These are phyloP conservation scores for Acropternis orthonyx DNA, from an alignment of 2,797 vertebrate species.

Conservation along the genomic window DNA sequence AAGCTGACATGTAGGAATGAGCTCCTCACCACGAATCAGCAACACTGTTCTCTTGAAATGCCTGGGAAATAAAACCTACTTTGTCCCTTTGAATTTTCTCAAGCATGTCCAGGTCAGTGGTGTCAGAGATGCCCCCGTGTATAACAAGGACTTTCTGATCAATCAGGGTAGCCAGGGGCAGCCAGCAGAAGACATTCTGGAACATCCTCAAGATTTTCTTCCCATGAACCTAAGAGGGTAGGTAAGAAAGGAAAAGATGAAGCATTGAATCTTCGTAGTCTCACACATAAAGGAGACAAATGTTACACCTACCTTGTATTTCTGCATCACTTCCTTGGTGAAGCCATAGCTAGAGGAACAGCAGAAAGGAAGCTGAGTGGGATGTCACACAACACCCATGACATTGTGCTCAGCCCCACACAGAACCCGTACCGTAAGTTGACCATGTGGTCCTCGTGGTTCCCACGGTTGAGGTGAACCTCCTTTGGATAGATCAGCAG, in stretches of 20 bases:
- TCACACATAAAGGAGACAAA: background rate
- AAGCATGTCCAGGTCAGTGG: slow-evolving; percentile 84
- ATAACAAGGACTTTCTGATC: slow-evolving; percentile 89
- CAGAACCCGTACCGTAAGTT: slow-evolving; percentile 84
- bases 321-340: slow-evolving; percentile 91
- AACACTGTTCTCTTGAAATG: background rate
- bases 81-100: slow-evolving; percentile 84
- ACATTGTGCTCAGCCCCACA: accelerated
- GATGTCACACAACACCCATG: background rate
- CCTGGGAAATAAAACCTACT: slow-evolving; percentile 72
- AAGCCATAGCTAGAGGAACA: slow-evolving; percentile 88
- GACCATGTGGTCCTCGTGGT: slow-evolving; percentile 93
- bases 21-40: background rate
- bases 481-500: slow-evolving; percentile 90
- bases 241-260: background rate
- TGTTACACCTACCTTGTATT: slow-evolving; percentile 84
- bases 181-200: slow-evolving; percentile 91
- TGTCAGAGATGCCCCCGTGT: slow-evolving; percentile 91
- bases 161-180: slow-evolving; percentile 90
- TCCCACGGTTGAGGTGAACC: slow-evolving; percentile 91
- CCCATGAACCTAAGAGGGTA: slow-evolving; percentile 81
- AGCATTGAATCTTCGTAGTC: background rate
- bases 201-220: slow-evolving; percentile 88
- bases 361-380: slow-evolving; percentile 13
- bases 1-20: background rate